Evolutionary conservation across 2,888 invertebrate genomes (phyloP), one percentile per base, ranked within the genome.

Genomic region (Oligia fasciuncula): DNA sequence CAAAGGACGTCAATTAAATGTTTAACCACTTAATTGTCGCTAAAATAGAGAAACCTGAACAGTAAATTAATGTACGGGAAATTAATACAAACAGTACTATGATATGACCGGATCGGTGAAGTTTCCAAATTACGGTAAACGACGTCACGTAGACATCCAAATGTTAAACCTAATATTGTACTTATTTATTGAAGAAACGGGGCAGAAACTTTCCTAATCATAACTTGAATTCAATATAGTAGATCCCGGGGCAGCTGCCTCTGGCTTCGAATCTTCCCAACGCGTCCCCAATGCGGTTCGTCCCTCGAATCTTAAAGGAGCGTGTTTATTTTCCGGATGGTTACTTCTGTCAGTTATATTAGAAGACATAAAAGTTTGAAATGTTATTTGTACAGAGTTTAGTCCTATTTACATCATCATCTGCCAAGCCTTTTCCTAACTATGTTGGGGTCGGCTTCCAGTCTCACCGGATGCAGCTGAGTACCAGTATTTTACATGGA

Each of bases 261-360:
- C 91, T 87, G 93, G 95, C 94, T 90, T 86, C 87, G 89, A 93
- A 93, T 94, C 91, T 89, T 90, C 89, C 83, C 90, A 81, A 19
- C 85, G 87, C 85, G 87, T 87, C 88, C 88, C 85, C 90, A 88
- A 84, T 81, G 84, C 70, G 87, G 83, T 91, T 91, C 91, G 79
- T 78, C 81, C 91, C 93, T 89, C 90, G 90, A 90, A 93, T 93
- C 92, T 92, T 91, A 90, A 90, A 92, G 92, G 90, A 92, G 87
- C 90, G 87, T 94, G 94, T 94, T 95, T 94, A 96, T 96, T 95
- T 96, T 95, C 92, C 92, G 93, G 93, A 83, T 92, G 93, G 92
- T 94, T 96, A 93, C 93, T 89, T 91, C 90, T 87, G 90, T 85
- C 89, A 90, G 90, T 93, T 93, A 91, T 93, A 92, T 89, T 85